These are phyloP conservation scores for Trichosurus vulpecula DNA, from an alignment of 2,797 vertebrate species.

Conservation along the genomic window DNA sequence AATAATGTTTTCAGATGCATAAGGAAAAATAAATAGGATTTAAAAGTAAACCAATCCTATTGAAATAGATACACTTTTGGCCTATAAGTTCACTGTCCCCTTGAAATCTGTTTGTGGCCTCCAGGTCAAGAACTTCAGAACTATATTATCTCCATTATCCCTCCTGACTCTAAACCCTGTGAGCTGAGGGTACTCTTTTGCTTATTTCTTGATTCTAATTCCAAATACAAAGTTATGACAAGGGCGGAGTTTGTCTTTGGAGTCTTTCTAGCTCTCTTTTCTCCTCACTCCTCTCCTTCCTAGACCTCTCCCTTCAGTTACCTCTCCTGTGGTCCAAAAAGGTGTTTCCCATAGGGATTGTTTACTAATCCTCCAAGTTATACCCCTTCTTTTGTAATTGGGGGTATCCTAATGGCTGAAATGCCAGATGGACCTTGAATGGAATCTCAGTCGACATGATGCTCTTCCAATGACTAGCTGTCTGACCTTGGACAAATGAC, in stretches of 20 bases:
- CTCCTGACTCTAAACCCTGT: not conserved
- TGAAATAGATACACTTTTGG: not conserved
- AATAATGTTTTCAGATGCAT: too few species aligned
- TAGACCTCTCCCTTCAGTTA: not conserved
- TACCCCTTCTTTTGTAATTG: not conserved
- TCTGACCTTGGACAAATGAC: not conserved
- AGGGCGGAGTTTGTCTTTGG: not conserved
- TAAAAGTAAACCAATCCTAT: too few species aligned
- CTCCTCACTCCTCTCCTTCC: not conserved
- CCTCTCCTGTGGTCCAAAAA: not conserved
- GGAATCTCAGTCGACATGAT: not conserved
- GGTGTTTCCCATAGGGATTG: not conserved
- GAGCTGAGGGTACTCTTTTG: not conserved
- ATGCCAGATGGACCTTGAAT: not conserved
- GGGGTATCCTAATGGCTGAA: not conserved
- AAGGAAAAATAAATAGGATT: too few species aligned
- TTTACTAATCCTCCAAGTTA: not conserved
- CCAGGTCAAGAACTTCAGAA: not conserved
- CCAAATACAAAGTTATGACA: not conserved
- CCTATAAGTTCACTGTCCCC: not conserved
- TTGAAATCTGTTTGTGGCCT: not conserved
- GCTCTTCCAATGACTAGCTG: not conserved
- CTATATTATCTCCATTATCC: not conserved
- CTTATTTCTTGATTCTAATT: not conserved
- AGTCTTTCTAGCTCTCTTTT: not conserved